These are phyloP conservation scores for Ylistrum balloti DNA, from an alignment of 1,140 invertebrate species.

Conservation along the genomic window DNA sequence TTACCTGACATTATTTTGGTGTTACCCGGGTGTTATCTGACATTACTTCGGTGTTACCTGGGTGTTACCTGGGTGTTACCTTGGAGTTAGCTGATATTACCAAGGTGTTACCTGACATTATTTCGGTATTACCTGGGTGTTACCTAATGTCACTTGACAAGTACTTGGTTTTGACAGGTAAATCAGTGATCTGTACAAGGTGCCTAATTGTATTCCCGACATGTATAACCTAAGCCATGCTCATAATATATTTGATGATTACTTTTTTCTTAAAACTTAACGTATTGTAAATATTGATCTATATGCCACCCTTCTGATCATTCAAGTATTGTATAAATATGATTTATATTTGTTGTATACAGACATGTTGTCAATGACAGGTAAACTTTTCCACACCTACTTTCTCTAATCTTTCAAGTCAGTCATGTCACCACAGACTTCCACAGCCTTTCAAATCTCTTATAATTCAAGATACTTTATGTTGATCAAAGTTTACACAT, in stretches of 20 bases:
- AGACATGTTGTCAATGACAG: neutral
- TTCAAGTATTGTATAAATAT: neutral
- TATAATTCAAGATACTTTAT: slow-evolving; percentile 9
- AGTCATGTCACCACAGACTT: neutral
- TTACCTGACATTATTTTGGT: too few species aligned
- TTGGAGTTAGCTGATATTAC: too few species aligned
- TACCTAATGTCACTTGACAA: too few species aligned
- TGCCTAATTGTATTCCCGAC: neutral
- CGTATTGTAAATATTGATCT: neutral
- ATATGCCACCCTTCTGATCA: neutral
- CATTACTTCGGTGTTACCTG: too few species aligned
- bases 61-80: too few species aligned
- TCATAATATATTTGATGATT: too few species aligned
- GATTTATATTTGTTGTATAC: neutral
- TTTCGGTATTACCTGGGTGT: too few species aligned
- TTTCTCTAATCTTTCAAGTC: neutral
- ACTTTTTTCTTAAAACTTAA: too few species aligned
- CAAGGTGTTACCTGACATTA: too few species aligned
- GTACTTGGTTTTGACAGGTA: too few species aligned
- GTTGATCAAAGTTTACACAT: neutral
- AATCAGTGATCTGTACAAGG: neutral
- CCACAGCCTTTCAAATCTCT: neutral
- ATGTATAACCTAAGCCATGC: neutral
- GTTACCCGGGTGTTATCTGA: too few species aligned
- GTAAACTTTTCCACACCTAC: neutral